A percentile compares a stretch with the other conserved stretches of the same genome.
phyloP scores from a whole-genome alignment of 92 coral and sea anemone genomes.

The Palythoa grandiflora region DNA sequence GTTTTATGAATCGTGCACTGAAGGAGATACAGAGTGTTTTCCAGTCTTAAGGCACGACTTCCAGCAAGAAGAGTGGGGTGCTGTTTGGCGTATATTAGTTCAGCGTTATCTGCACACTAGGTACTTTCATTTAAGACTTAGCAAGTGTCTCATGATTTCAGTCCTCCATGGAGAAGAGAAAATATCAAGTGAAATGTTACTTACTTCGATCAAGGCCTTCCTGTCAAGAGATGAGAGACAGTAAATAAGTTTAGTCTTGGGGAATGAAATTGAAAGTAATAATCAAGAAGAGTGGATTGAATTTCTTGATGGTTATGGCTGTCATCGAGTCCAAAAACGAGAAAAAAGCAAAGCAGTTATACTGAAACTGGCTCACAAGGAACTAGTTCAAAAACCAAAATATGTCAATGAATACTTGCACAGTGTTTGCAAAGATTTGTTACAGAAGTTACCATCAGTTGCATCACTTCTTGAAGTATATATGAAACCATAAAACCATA shows the following conservation, averaged over 20 bases:
- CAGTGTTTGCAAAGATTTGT: conserved; percentile 11
- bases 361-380: conserved; percentile 75
- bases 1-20: conserved; percentile 5
- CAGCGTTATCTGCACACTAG: conserved; percentile 13
- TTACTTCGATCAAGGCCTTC: conserved; percentile 59
- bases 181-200: conserved; percentile 32
- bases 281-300: conserved; percentile 68
- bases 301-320: conserved; percentile 66
- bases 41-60: conserved; percentile 16
- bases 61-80: conserved; percentile 23
- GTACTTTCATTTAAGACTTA: conserved; percentile 25
- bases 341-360: conserved; percentile 51
- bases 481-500: neutral
- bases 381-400: conserved; percentile 62
- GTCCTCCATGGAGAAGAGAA: conserved; percentile 17
- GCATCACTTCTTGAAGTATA: conserved; percentile 21
- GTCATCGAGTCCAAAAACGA: conserved; percentile 62
- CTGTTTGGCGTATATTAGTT: conserved; percentile 1
- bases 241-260: conserved; percentile 42
- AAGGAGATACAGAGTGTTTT: conserved; percentile 11
- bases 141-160: conserved; percentile 27
- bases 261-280: conserved; percentile 49
- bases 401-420: conserved; percentile 65
- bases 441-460: conserved; percentile 9
- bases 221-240: conserved; percentile 70